Base-by-base conservation (phyloP, 2,797 vertebrate genomes). In the Sternotherus odoratus region DNA sequence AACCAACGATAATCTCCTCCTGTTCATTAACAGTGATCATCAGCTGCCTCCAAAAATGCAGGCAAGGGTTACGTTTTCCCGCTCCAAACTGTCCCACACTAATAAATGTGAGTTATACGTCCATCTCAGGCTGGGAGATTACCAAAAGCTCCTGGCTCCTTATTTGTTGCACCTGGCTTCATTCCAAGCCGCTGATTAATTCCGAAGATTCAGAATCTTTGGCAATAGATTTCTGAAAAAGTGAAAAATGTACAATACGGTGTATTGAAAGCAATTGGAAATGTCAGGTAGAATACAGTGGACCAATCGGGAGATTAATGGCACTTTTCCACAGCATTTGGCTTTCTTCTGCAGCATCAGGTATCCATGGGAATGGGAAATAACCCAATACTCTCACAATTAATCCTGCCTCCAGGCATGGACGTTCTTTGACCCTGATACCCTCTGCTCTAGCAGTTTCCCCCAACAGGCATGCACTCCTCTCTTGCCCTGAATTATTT, bases 261-360 rank as follows among this genome's bases (percentile, higher is more conserved):
- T 93, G 96, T 90, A 93, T 93, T 94, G 95, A 97, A 96, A 96
- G 90, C 86, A 95, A 95, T 93, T 95, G 96, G 91, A 97, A 97
- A 96, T 86, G 92, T 94, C 92, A 95, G 92, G 79, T 95, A 94
- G 74, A 93, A 91, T 96, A 95, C 94, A 84, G 88, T 90, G 83
- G 90, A 96, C 84, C 89, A 83, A 92, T 96, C 90, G 49, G 51
- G 83, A 97, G 94, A 97, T 94, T 94, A 97, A 97, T 95, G 77
- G 33, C 66, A 93, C 91, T 94, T 97, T 82, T 92, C 81, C 81
- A 93, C 53, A 97, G 92, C 91, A 74, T 89, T 96, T 96, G 92
- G 87, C 78, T 86, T 81, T 48, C 46, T 78, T 69, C 85, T 94
- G 79, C 91, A 80, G 39, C 50, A 77, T 75, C 66, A 77, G 49